Percentiles rank a stretch among this genome's conserved stretches.
phyloP scores from a whole-genome alignment of 2,888 invertebrate species.

The Microctonus aethiopoides region DNA sequence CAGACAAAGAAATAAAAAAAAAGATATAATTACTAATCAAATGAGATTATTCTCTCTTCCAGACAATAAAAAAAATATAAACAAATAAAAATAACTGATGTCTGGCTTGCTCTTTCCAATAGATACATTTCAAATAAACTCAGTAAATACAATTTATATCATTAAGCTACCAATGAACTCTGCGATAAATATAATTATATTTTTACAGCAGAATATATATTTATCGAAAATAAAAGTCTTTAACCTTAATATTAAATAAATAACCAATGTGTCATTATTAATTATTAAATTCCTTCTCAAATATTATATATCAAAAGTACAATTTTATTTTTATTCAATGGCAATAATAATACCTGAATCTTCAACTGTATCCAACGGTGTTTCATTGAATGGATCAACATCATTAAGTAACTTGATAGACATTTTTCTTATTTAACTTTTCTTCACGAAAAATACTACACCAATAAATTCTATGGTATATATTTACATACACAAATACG shows the following conservation, averaged over 20 bases:
- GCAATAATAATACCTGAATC: slow-evolving; percentile 54
- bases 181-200: not conserved
- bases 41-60: not conserved
- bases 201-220: not conserved
- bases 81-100: not conserved
- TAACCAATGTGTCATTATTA: too few relatives aligned
- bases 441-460: slow-evolving; percentile 2
- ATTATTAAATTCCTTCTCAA: too few relatives aligned
- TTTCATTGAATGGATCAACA: slow-evolving; percentile 61
- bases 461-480: too few relatives aligned
- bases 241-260: not conserved
- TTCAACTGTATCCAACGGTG: slow-evolving; percentile 52
- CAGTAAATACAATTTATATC: not conserved
- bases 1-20: not conserved
- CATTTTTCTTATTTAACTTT: too few relatives aligned
- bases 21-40: not conserved
- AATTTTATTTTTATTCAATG: slow-evolving; percentile 20
- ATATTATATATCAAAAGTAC: not conserved
- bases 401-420: slow-evolving; percentile 49
- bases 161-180: not conserved
- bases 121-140: not conserved
- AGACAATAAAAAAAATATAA: not conserved
- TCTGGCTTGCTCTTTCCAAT: slow-evolving; percentile 7
- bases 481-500: too few relatives aligned
- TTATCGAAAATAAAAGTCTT: not conserved